These are phyloP conservation scores for Rhodinocichla rosea DNA, from an alignment of 2,113 vertebrate genomes.

Conservation along the genomic window DNA sequence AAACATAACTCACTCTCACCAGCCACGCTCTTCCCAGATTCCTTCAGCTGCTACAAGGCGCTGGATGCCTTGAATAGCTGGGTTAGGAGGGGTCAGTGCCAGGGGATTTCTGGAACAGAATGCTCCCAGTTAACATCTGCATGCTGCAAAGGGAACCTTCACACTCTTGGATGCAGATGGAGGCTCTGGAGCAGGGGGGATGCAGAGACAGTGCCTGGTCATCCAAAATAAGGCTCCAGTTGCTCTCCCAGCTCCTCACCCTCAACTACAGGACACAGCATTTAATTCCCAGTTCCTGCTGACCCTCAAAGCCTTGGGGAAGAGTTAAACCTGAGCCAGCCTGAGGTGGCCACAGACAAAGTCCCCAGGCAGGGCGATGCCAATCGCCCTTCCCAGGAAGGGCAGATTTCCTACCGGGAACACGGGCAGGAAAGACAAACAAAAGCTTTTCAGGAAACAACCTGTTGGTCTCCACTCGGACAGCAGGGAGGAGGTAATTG, in stretches of 20 bases:
- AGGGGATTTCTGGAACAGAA: neutral
- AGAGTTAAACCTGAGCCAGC: neutral
- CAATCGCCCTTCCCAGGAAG: constrained; percentile 37
- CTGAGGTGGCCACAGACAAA: neutral
- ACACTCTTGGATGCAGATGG: neutral
- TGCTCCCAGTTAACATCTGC: neutral
- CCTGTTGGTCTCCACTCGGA: neutral
- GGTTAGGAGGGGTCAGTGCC: neutral
- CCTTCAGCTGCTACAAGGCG: neutral
- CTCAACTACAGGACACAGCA: neutral
- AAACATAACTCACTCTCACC: neutral
- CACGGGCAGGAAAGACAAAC: constrained; percentile 28
- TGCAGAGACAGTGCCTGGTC: neutral
- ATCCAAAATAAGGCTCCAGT: neutral
- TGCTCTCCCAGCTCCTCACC: neutral
- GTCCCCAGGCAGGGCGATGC: neutral
- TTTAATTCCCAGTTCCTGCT: neutral
- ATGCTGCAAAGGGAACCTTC: neutral
- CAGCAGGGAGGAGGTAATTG: neutral
- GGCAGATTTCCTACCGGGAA: constrained; percentile 15
- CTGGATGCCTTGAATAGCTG: neutral
- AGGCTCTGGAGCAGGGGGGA: neutral
- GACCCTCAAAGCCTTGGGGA: neutral
- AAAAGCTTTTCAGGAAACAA: constrained; percentile 60
- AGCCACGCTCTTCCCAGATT: neutral